Evolutionary conservation across 2,888 invertebrate species (phyloP).

Genomic region (Charanyca ferruginea): DNA sequence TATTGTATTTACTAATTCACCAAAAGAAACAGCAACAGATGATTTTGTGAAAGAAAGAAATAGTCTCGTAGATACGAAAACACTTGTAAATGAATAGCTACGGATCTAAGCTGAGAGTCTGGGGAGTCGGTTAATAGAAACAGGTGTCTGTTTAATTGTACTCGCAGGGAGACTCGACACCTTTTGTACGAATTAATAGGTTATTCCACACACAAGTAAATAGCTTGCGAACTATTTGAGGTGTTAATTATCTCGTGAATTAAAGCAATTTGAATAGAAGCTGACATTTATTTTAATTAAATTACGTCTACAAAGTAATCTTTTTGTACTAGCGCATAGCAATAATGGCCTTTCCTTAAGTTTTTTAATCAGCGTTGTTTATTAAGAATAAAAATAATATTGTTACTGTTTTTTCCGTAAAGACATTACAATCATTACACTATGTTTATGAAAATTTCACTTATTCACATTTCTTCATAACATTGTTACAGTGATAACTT

Average conservation of each 20-base stretch:
- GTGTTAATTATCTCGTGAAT: slow-evolving; percentile 56
- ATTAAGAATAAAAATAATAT: too few relatives aligned
- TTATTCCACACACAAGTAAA: slow-evolving; percentile 55
- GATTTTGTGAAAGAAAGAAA: slow-evolving; percentile 25
- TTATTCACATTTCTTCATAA: not conserved
- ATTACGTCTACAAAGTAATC: slow-evolving; percentile 1
- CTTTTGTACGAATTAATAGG: slow-evolving; percentile 56
- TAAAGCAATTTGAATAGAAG: slow-evolving; percentile 43
- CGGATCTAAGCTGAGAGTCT: slow-evolving; percentile 34
- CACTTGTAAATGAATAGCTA: slow-evolving; percentile 39
- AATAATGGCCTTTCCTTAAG: not conserved
- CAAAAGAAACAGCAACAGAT: not conserved
- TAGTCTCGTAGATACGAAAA: slow-evolving; percentile 18
- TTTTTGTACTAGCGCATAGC: not conserved
- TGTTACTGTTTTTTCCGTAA: too few relatives aligned
- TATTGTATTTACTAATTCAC: not conserved
- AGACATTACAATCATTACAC: too few relatives aligned
- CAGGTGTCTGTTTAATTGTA: slow-evolving; percentile 58
- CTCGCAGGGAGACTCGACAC: slow-evolving; percentile 40
- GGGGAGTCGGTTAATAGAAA: slow-evolving; percentile 44
- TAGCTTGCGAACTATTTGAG: slow-evolving; percentile 29
- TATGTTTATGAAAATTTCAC: too few relatives aligned
- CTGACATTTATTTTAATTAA: slow-evolving; percentile 32
- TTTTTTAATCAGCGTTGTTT: not conserved
- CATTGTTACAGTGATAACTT: not conserved